phyloP scores from a whole-genome alignment of 2,888 invertebrate species.

The Philopedon plagiatum region DNA sequence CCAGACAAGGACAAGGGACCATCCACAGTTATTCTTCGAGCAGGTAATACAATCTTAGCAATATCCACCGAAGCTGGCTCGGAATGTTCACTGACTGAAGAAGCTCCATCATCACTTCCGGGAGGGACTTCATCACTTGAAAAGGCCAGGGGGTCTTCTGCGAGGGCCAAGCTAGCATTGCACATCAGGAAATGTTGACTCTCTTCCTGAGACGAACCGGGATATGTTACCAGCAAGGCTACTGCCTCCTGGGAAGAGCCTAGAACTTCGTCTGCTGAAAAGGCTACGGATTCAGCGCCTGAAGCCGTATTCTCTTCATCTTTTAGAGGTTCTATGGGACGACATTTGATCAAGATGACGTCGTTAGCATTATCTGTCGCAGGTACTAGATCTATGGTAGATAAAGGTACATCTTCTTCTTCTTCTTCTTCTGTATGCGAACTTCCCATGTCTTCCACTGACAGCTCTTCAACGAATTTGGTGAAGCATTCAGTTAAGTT shows the following conservation, averaged over 20 bases:
- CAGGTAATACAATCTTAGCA: neutral
- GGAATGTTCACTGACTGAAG: neutral
- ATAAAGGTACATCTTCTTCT: neutral
- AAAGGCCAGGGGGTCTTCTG: neutral
- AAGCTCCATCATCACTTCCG: neutral
- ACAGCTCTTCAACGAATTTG: neutral
- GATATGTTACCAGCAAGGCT: neutral
- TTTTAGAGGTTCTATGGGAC: slow-evolving; percentile 2
- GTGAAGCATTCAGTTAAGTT: neutral
- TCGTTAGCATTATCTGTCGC: neutral
- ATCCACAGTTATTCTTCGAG: neutral
- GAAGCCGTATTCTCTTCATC: neutral
- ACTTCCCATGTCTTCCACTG: neutral
- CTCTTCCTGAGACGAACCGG: neutral
- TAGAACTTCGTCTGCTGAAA: slow-evolving; percentile 7
- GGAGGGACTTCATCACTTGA: neutral
- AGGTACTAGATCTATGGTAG: neutral
- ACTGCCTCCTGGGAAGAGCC: neutral
- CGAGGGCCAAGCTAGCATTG: neutral
- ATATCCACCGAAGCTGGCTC: neutral
- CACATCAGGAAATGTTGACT: neutral
- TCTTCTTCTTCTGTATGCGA: neutral
- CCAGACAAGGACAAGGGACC: neutral
- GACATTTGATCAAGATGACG: slow-evolving; percentile 1
- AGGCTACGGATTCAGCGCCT: slow-evolving; percentile 5